Conservation (phyloP, 2,797 vertebrate species). For the Cottoperca gobio region DNA sequence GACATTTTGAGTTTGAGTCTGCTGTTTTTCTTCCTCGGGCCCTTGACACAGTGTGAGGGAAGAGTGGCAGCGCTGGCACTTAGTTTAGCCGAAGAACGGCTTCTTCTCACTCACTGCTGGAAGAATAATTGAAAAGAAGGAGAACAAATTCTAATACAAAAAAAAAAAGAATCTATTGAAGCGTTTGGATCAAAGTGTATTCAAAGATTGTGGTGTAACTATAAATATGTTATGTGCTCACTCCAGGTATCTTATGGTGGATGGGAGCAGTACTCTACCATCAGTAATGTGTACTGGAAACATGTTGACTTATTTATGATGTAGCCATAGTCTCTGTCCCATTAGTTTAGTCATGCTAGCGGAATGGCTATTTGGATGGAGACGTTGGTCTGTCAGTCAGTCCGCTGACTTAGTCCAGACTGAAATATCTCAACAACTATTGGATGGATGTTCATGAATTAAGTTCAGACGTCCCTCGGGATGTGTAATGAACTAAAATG, state of each 20-base stretch:
- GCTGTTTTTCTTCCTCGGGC: constrained; percentile 45
- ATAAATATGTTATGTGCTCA: constrained; percentile 39
- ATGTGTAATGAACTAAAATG: background rate
- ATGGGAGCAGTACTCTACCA: constrained; percentile 12
- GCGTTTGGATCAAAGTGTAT: constrained; percentile 24
- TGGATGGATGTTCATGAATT: background rate
- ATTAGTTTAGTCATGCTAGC: background rate
- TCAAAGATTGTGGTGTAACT: constrained; percentile 28
- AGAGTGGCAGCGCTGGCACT: constrained; percentile 38
- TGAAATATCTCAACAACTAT: background rate
- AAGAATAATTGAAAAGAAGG: constrained; percentile 36
- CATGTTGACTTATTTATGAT: constrained; percentile 46
- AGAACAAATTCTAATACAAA: constrained; percentile 9
- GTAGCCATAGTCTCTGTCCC: constrained; percentile 2
- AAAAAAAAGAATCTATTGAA: constrained; percentile 16
- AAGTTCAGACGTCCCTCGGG: background rate
- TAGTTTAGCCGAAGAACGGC: constrained; percentile 40
- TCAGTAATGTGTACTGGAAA: constrained; percentile 34
- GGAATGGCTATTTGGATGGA: background rate
- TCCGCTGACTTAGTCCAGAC: background rate
- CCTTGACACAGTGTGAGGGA: constrained; percentile 39
- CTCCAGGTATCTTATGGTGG: constrained; percentile 20
- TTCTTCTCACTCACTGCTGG: constrained; percentile 30
- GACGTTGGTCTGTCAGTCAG: background rate
- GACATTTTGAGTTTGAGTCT: constrained; percentile 54